phyloP scores from a whole-genome alignment of 2,113 vertebrate species.

The Alethe diademata region DNA sequence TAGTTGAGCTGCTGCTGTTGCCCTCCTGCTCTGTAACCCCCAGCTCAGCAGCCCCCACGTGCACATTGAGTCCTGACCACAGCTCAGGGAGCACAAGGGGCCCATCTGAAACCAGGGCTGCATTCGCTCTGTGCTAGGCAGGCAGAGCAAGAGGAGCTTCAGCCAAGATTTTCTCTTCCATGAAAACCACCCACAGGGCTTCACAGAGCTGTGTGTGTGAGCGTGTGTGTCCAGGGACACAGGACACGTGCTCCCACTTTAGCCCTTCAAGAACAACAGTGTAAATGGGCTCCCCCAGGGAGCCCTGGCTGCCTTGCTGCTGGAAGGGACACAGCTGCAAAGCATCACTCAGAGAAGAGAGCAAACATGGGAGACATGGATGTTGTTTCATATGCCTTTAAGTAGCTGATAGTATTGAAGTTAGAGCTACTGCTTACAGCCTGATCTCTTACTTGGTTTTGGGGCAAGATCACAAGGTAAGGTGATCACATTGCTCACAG shows the following conservation, averaged over 20 bases:
- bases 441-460: neutral
- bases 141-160: neutral
- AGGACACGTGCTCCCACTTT: conserved; percentile 33
- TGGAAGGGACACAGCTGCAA: conserved; percentile 39
- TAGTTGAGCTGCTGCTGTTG: neutral
- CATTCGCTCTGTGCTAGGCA: rapidly evolving
- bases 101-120: rapidly evolving
- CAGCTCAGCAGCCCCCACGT: neutral
- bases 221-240: neutral
- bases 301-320: neutral
- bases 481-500: neutral
- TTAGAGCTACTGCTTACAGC: neutral
- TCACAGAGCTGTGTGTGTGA: neutral
- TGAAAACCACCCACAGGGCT: conserved; percentile 15
- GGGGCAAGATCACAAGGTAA: neutral
- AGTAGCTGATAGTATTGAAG: neutral
- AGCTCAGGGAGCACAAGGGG: rapidly evolving
- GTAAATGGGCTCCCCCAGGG: conserved; percentile 39
- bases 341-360: neutral
- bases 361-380: neutral
- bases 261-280: conserved; percentile 4
- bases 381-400: neutral
- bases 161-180: neutral
- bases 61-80: neutral
- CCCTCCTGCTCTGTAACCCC: neutral